These are phyloP conservation scores for Urocitellus parryii DNA, from an alignment of 2,113 vertebrate species.

Conservation along the genomic window DNA sequence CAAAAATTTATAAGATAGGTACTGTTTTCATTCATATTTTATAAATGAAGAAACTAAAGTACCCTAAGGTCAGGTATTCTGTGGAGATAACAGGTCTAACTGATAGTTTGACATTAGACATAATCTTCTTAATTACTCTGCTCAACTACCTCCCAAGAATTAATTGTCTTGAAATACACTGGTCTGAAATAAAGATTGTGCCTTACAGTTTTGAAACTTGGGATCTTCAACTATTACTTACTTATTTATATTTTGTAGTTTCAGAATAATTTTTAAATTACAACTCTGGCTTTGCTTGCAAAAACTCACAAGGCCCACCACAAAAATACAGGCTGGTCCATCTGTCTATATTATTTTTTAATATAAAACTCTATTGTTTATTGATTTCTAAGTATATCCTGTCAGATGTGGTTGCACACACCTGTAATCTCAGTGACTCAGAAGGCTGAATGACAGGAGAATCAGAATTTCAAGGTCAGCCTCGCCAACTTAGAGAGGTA, in stretches of 20 bases:
- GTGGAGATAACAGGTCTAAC: background rate
- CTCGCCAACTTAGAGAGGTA: too few species aligned
- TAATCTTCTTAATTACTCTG: background rate
- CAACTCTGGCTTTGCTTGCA: background rate
- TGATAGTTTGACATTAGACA: background rate
- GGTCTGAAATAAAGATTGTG: conserved; percentile 11
- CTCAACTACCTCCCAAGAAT: background rate
- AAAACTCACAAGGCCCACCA: background rate
- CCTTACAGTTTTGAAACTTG: background rate
- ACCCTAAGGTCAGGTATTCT: background rate
- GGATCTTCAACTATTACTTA: background rate
- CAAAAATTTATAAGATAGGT: background rate
- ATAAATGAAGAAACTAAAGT: background rate
- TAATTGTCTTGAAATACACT: background rate
- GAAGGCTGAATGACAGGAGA: too few species aligned
- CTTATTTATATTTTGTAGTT: background rate
- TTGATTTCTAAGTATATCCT: background rate
- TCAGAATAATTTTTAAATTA: background rate
- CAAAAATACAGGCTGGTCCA: background rate
- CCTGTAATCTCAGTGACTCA: too few species aligned
- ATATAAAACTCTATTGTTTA: background rate
- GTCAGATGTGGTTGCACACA: too few species aligned
- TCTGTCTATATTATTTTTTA: background rate
- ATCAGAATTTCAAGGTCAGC: too few species aligned
- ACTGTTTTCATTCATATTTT: background rate